Conservation (phyloP, 30 jellyfish, hydroid and myxozoan species). For the Aurelia aurita complex sp. Pacific region DNA sequence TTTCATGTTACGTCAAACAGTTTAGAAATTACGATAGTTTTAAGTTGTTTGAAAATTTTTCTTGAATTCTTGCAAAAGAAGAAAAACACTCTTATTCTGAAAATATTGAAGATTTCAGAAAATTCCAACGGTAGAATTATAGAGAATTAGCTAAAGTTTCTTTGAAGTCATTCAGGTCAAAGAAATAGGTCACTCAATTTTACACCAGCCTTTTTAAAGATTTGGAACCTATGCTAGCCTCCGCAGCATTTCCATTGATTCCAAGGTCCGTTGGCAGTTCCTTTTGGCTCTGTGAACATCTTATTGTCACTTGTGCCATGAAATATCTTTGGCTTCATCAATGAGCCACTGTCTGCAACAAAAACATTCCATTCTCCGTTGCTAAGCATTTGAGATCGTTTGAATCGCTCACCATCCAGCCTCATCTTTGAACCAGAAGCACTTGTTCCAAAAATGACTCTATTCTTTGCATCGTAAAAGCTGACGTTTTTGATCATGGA, state of each 20-base stretch:
- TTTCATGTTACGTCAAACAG: no score
- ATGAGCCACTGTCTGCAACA: slow-evolving; percentile 1
- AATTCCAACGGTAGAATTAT: no score
- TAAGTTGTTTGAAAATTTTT: no score
- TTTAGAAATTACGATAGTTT: no score
- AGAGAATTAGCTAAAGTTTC: no score
- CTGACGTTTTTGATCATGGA: background rate
- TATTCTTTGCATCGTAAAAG: slow-evolving; percentile 12
- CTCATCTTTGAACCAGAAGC: background rate
- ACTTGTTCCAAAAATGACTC: slow-evolving; percentile 8
- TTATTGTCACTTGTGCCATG: background rate
- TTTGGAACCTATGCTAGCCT: background rate
- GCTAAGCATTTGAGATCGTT: slow-evolving; percentile 7
- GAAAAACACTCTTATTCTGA: no score
- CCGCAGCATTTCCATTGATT: slow-evolving; percentile 14
- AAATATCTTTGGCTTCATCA: background rate
- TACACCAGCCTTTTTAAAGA: no score
- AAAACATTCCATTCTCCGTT: slow-evolving; percentile 14
- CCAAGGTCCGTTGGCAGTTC: background rate
- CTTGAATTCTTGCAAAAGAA: no score
- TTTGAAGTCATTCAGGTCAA: no score
- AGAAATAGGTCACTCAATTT: no score
- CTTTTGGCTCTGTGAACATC: no score
- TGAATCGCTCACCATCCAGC: slow-evolving; percentile 31
- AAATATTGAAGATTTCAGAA: no score